phyloP scores from a whole-genome alignment of 2,888 invertebrate species.

The Clostera curtula region DNA sequence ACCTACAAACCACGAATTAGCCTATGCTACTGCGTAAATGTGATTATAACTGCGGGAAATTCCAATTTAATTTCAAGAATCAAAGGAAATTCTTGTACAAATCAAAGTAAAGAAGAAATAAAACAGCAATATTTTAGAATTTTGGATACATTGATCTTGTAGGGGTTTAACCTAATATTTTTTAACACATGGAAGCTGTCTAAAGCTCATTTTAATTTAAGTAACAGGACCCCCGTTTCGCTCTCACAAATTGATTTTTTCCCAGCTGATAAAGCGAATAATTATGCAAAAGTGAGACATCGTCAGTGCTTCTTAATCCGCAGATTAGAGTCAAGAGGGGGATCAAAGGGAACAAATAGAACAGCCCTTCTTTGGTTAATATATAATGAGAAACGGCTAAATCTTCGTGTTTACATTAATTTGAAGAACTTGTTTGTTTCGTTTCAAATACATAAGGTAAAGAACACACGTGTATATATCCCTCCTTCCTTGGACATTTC shows the following conservation, averaged over 20 bases:
- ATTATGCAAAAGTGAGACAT: conserved; percentile 62
- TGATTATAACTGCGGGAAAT: no score
- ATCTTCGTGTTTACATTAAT: conserved; percentile 63
- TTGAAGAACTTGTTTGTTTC: conserved; percentile 43
- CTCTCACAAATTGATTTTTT: conserved; percentile 51
- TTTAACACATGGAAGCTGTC: background rate
- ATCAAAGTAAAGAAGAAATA: no score
- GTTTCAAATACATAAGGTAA: conserved; percentile 17
- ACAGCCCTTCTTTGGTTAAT: conserved; percentile 60
- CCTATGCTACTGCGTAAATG: no score
- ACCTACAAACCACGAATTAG: no score
- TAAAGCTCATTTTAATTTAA: conserved; percentile 8
- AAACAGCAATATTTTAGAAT: no score
- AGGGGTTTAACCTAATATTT: background rate
- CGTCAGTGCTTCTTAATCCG: conserved; percentile 52
- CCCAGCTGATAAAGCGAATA: conserved; percentile 51
- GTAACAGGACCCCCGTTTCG: conserved; percentile 20
- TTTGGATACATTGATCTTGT: conserved; percentile 4
- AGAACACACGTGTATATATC: no score
- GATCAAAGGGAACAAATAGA: conserved; percentile 52
- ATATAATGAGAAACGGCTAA: conserved; percentile 61
- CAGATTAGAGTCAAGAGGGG: conserved; percentile 50
- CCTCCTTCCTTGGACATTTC: no score
- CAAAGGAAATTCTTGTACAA: no score
- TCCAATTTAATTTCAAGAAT: no score